Conservation (phyloP, 2,113 vertebrate genomes). For the Mirounga angustirostris region DNA sequence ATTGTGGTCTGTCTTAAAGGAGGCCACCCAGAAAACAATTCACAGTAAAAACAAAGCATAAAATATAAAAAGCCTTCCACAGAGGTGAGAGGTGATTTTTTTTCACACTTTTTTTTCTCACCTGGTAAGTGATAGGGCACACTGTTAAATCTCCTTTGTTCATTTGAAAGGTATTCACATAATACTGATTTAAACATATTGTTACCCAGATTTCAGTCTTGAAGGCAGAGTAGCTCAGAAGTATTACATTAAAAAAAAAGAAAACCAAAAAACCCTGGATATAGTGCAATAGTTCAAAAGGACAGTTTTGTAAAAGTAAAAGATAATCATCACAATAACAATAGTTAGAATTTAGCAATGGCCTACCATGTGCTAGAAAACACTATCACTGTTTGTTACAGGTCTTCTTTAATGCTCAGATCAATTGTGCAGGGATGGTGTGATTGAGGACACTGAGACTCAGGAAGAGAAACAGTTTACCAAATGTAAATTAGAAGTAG, state of each 20-base stretch:
- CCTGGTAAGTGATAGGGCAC: constrained; percentile 70
- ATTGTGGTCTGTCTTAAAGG: constrained; percentile 61
- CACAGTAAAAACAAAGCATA: constrained; percentile 56
- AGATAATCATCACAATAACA: background rate
- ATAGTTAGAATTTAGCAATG: background rate
- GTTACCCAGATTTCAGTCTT: constrained; percentile 45
- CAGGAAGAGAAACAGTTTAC: background rate
- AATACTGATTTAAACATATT: constrained; percentile 65
- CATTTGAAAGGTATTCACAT: constrained; percentile 65
- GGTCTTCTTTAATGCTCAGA: background rate
- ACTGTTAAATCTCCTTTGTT: constrained; percentile 74
- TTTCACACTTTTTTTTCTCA: constrained; percentile 76
- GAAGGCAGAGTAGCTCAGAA: constrained; percentile 46
- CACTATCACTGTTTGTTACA: background rate
- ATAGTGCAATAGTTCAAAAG: constrained; percentile 16
- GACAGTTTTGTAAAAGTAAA: constrained; percentile 16
- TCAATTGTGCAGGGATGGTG: background rate
- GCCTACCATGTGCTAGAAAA: background rate
- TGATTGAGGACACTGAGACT: background rate
- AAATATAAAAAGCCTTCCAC: constrained; percentile 51
- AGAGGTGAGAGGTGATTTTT: constrained; percentile 73
- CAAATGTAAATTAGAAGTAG: background rate
- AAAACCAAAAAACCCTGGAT: background rate
- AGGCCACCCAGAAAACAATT: constrained; percentile 59
- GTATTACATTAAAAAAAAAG: background rate